Evolutionary conservation across 1,140 invertebrate genomes (phyloP).

Genomic region (Temnothorax curvispinosus): DNA sequence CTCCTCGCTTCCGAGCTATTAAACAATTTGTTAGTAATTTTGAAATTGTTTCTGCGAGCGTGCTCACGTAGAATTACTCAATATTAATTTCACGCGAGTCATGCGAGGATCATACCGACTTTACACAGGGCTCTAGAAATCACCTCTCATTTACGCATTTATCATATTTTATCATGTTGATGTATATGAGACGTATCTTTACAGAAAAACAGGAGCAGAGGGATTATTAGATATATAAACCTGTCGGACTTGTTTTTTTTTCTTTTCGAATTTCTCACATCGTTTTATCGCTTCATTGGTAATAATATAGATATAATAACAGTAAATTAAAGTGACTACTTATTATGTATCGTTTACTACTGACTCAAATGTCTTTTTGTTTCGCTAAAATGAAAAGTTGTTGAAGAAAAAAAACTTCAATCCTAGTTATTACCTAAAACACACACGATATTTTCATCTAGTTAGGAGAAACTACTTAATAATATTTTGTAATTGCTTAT

Average conservation of each 20-base stretch:
- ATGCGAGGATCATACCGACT: neutral
- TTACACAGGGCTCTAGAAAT: neutral
- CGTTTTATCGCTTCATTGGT: neutral
- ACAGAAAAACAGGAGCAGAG: neutral
- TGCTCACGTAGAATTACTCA: neutral
- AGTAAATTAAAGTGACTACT: neutral
- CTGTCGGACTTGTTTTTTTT: neutral
- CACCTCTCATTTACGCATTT: neutral
- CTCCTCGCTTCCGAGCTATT: neutral
- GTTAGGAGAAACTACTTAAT: neutral
- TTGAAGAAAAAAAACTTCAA: neutral
- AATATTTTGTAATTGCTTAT: neutral
- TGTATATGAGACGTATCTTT: neutral
- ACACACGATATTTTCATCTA: neutral
- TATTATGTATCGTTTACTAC: neutral
- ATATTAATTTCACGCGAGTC: slow-evolving; percentile 10
- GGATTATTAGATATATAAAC: neutral
- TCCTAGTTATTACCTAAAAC: neutral
- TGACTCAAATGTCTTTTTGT: neutral
- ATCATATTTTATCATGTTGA: neutral
- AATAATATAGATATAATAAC: neutral
- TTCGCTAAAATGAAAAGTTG: neutral
- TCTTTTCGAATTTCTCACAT: neutral
- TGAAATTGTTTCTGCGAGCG: neutral
- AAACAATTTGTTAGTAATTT: slow-evolving; percentile 40